These are phyloP conservation scores for Ibycter americanus DNA, from an alignment of 2,797 vertebrate species.

Conservation along the genomic window DNA sequence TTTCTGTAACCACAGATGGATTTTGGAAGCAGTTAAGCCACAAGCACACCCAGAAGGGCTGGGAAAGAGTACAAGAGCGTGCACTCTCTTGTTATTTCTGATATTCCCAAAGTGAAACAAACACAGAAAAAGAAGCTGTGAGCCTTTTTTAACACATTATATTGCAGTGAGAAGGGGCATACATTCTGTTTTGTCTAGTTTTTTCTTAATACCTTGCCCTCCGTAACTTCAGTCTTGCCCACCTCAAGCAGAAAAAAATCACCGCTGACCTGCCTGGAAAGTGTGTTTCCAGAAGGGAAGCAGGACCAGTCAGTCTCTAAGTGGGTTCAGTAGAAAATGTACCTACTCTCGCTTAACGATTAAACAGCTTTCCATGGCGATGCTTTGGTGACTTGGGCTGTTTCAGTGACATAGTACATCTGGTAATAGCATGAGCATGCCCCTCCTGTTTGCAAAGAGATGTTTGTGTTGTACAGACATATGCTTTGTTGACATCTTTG, in stretches of 20 bases:
- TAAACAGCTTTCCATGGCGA: not conserved
- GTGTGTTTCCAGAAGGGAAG: not conserved
- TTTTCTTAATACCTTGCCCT: not conserved
- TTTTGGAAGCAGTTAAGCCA: conserved; percentile 5
- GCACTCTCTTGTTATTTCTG: not conserved
- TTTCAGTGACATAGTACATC: not conserved
- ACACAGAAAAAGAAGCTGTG: not conserved
- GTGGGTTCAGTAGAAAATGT: not conserved
- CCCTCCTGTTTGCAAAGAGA: not conserved
- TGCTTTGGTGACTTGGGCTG: not conserved
- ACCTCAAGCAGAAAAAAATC: not conserved
- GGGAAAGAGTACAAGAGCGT: not conserved
- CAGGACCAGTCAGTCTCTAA: not conserved
- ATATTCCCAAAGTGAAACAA: not conserved
- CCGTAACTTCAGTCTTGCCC: not conserved
- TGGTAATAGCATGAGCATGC: not conserved
- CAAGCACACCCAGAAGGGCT: not conserved
- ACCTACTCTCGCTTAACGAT: not conserved
- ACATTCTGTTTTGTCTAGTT: not conserved
- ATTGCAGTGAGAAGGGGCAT: not conserved
- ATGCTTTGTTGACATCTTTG: not conserved
- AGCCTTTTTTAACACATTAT: not conserved
- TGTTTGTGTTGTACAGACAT: not conserved
- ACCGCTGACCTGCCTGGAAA: not conserved
- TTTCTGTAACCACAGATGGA: not conserved